Conservation (phyloP, 2,888 invertebrate genomes). For the Anoplius nigerrimus region DNA sequence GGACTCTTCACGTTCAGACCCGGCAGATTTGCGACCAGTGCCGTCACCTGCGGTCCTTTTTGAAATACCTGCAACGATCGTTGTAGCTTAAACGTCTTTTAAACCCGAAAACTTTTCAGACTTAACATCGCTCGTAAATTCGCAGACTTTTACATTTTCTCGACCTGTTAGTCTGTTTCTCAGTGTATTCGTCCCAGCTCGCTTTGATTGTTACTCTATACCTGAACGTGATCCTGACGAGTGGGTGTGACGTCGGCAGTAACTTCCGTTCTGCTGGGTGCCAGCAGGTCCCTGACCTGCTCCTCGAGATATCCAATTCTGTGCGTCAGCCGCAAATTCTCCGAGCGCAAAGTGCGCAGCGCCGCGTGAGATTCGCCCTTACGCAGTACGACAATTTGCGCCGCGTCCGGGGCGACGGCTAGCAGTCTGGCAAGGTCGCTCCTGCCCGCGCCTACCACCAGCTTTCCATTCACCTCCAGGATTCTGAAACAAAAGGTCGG, state of each 20-base stretch:
- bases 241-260: conserved; percentile 52
- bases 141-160: too few relatives aligned
- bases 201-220: too few relatives aligned
- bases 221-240: conserved; percentile 70
- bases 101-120: too few relatives aligned
- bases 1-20: conserved; percentile 76
- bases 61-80: conserved; percentile 83
- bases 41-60: conserved; percentile 87
- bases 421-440: conserved; percentile 84
- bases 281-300: conserved; percentile 79
- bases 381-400: conserved; percentile 81
- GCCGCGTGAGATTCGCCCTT: conserved; percentile 69
- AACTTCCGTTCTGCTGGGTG: conserved; percentile 61
- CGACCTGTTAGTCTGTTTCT: too few relatives aligned
- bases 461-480: conserved; percentile 88
- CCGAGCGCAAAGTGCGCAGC: conserved; percentile 79
- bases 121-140: too few relatives aligned
- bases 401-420: conserved; percentile 79
- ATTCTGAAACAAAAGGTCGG: too few relatives aligned
- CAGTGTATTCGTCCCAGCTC: too few relatives aligned
- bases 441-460: conserved; percentile 82
- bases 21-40: conserved; percentile 82
- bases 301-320: conserved; percentile 93
- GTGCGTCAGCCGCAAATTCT: conserved; percentile 90
- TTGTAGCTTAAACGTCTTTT: too few relatives aligned